Conservation (phyloP, 2,888 invertebrate species). For the Cenopis cana region DNA sequence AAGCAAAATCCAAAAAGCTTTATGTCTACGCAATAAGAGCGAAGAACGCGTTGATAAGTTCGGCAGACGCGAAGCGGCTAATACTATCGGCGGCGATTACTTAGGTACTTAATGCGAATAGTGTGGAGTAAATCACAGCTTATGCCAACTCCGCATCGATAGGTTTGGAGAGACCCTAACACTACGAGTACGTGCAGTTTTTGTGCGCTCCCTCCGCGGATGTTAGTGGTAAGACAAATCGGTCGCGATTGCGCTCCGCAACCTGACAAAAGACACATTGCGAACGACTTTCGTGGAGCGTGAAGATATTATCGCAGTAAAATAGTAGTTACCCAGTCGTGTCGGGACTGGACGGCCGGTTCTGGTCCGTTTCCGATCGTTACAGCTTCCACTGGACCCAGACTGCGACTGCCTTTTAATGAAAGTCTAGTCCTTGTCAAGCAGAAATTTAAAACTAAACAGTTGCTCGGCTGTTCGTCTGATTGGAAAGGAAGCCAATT, state of each 20-base stretch:
- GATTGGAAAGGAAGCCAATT: background rate
- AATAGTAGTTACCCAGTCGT: background rate
- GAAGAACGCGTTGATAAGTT: no score
- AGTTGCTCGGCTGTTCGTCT: background rate
- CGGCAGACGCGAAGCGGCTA: no score
- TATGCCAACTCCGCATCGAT: no score
- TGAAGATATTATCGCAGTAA: constrained; percentile 18
- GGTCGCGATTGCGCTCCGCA: constrained; percentile 2
- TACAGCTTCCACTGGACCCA: background rate
- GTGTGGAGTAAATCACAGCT: no score
- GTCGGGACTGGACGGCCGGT: background rate
- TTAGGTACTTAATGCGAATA: no score
- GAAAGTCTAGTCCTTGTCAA: background rate
- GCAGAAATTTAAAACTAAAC: background rate
- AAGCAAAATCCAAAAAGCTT: no score
- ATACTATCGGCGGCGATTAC: no score
- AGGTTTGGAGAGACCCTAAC: no score
- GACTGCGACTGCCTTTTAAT: background rate
- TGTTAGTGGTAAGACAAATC: constrained; percentile 17
- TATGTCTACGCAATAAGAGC: no score
- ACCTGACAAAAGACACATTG: constrained; percentile 17
- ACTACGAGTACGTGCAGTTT: background rate
- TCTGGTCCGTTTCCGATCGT: background rate
- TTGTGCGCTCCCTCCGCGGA: background rate
- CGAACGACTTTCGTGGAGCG: constrained; percentile 12